Evolutionary conservation across 2,888 invertebrate species (phyloP).

Genomic region (Leistus spinibarbis): DNA sequence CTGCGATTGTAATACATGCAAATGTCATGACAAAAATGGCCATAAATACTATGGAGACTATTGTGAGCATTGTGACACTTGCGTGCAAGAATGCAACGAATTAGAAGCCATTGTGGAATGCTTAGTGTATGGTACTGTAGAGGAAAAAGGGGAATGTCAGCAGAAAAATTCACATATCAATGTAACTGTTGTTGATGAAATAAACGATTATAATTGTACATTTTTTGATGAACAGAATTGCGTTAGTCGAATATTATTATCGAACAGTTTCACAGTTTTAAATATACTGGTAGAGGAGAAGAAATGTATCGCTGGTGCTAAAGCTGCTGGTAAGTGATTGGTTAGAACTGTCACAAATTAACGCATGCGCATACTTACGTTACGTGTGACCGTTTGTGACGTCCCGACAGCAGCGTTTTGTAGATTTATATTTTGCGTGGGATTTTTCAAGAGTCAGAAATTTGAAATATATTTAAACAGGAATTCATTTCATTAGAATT

Average conservation of each 20-base stretch:
- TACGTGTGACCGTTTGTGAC: too few species aligned
- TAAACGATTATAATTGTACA: background rate
- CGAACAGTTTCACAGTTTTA: background rate
- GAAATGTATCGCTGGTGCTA: background rate
- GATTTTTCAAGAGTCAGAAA: too few species aligned
- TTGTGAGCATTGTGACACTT: slow-evolving; percentile 72
- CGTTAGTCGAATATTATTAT: background rate
- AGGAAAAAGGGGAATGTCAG: slow-evolving; percentile 46
- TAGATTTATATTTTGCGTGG: too few species aligned
- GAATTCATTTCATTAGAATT: too few species aligned
- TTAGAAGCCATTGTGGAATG: slow-evolving; percentile 76
- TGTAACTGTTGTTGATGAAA: slow-evolving; percentile 46
- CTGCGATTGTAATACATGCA: slow-evolving; percentile 70
- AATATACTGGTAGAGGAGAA: slow-evolving; percentile 1
- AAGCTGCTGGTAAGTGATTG: slow-evolving; percentile 13
- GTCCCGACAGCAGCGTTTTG: too few species aligned
- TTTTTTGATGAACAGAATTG: background rate
- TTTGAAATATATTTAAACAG: too few species aligned
- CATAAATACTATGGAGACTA: slow-evolving; percentile 57
- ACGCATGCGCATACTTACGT: too few species aligned
- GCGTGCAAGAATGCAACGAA: slow-evolving; percentile 68
- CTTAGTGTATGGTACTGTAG: slow-evolving; percentile 58
- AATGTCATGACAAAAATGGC: slow-evolving; percentile 16
- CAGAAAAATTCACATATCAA: slow-evolving; percentile 49
- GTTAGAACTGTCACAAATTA: too few species aligned